Conservation (phyloP, 2,797 vertebrate genomes). For the Enteromius anoplus region DNA sequence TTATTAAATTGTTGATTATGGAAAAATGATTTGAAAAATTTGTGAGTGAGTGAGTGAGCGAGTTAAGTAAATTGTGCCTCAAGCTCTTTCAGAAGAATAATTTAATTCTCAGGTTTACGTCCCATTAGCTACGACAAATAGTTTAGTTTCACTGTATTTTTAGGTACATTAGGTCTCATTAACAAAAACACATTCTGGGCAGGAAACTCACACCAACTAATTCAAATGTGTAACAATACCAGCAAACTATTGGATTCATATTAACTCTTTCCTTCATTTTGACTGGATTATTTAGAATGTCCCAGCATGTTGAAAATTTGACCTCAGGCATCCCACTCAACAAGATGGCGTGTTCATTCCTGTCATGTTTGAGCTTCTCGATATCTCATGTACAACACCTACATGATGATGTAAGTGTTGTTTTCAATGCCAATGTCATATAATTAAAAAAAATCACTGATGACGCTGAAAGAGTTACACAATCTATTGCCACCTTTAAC, state of each 20-base stretch:
- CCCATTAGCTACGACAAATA: neutral
- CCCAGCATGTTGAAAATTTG: neutral
- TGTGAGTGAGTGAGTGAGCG: neutral
- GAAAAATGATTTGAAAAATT: neutral
- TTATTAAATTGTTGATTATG: neutral
- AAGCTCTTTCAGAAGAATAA: neutral
- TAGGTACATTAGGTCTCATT: neutral
- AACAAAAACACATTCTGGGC: neutral
- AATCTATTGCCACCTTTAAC: neutral
- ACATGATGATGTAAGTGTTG: constrained; percentile 71
- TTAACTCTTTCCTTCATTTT: neutral
- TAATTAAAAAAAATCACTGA: neutral
- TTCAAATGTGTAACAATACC: neutral
- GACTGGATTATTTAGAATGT: neutral
- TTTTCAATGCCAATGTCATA: constrained; percentile 61
- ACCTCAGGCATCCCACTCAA: neutral
- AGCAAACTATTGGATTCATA: neutral
- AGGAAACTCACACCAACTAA: neutral
- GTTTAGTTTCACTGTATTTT: neutral
- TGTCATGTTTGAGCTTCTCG: constrained; percentile 40
- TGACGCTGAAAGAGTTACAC: neutral
- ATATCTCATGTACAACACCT: constrained; percentile 65
- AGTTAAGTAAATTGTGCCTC: neutral
- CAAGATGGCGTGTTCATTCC: constrained; percentile 59
- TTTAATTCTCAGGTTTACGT: neutral